Conservation (phyloP, 1,140 invertebrate species). For the Danaus melanippus region DNA sequence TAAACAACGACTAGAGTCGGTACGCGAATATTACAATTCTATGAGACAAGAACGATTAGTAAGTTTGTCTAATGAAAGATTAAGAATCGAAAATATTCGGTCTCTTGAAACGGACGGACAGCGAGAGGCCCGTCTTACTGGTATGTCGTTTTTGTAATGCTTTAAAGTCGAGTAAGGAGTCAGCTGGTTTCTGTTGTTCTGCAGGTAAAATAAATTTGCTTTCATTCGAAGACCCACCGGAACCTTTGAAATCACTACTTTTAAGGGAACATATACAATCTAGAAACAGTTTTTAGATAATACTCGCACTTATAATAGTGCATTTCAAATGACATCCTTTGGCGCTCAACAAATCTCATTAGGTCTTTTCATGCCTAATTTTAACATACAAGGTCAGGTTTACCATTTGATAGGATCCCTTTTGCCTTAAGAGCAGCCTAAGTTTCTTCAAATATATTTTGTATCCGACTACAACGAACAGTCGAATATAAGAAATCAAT, state of each 20-base stretch:
- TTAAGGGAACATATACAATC: too few relatives aligned
- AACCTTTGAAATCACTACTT: too few relatives aligned
- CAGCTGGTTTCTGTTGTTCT: constrained; percentile 8
- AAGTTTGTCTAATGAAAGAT: constrained; percentile 15
- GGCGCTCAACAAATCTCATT: constrained; percentile 6
- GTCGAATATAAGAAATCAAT: constrained; percentile 14
- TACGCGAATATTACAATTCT: constrained; percentile 14
- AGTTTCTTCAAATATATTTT: constrained; percentile 28
- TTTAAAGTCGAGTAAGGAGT: constrained; percentile 24
- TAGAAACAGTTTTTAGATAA: too few relatives aligned
- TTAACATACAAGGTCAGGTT: constrained; percentile 17
- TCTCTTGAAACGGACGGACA: too few relatives aligned
- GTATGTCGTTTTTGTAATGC: constrained; percentile 24
- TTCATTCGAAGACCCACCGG: too few relatives aligned
- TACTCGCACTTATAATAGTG: too few relatives aligned
- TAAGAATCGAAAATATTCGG: constrained; percentile 8
- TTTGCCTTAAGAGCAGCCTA: constrained; percentile 15
- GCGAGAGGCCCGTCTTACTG: not conserved
- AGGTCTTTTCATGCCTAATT: constrained; percentile 22
- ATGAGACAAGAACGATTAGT: constrained; percentile 9
- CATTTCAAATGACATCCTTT: constrained; percentile 4
- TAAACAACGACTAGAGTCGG: constrained; percentile 6
- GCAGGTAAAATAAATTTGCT: too few relatives aligned
- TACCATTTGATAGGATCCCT: too few relatives aligned
- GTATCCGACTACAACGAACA: constrained; percentile 20